These are phyloP conservation scores for Athripsodes cinereus DNA, from an alignment of 2,888 invertebrate genomes.

Conservation along the genomic window DNA sequence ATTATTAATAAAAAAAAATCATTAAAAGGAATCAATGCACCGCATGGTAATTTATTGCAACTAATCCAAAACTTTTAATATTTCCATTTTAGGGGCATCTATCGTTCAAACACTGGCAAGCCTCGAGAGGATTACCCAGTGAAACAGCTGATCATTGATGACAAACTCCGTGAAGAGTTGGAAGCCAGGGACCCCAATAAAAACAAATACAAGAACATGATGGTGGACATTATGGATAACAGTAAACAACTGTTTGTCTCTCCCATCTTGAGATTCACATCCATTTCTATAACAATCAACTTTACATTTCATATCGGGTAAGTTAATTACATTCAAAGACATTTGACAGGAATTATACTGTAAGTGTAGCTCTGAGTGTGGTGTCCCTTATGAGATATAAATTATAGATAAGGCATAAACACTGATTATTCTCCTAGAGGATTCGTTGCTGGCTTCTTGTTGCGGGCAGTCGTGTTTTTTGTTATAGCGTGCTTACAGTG, in stretches of 20 bases:
- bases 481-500: too few species aligned
- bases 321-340: conserved; percentile 23
- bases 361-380: too few species aligned
- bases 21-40: too few species aligned
- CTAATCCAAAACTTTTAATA: too few species aligned
- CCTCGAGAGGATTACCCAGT: conserved; percentile 71
- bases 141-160: conserved; percentile 60
- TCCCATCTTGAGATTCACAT: conserved; percentile 76
- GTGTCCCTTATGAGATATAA: too few species aligned
- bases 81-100: conserved; percentile 39
- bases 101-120: conserved; percentile 73
- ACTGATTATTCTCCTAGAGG: too few species aligned
- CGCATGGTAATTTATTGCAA: too few species aligned
- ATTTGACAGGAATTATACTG: too few species aligned
- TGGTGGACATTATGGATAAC: conserved; percentile 71
- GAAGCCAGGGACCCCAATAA: conserved; percentile 48
- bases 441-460: too few species aligned
- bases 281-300: conserved; percentile 82
- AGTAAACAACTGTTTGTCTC: conserved; percentile 75
- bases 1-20: too few species aligned
- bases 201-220: conserved; percentile 66
- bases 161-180: conserved; percentile 38
- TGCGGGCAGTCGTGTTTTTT: too few species aligned
- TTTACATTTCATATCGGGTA: conserved; percentile 90
- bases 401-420: too few species aligned